Conservation (phyloP, 30 jellyfish, hydroid and myxozoan species). For the Hydractinia symbiolongicarpus region DNA sequence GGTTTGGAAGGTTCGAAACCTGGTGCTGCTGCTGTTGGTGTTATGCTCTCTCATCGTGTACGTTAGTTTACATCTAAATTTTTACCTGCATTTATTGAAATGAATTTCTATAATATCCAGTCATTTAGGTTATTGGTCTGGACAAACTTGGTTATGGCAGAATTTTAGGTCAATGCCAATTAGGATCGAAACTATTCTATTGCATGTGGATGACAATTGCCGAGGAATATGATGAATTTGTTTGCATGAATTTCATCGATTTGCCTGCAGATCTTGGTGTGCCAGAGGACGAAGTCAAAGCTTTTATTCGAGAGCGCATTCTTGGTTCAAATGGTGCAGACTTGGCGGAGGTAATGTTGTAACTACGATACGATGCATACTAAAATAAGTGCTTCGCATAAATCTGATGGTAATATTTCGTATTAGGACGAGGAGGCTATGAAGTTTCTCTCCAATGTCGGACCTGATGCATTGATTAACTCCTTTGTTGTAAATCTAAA, state of each 20-base stretch:
- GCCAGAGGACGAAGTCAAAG: neutral
- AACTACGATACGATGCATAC: too few relatives aligned
- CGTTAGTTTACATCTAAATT: neutral
- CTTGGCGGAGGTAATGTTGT: conserved; percentile 9
- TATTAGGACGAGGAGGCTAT: conserved; percentile 34
- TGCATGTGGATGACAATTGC: conserved; percentile 77
- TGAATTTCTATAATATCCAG: neutral
- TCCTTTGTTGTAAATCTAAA: conserved; percentile 44
- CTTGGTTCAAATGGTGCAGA: conserved; percentile 40
- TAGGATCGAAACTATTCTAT: conserved; percentile 50
- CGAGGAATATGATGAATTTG: conserved; percentile 38
- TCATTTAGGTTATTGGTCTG: neutral
- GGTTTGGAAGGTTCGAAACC: conserved; percentile 73
- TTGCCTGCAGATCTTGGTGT: neutral
- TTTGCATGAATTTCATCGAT: conserved; percentile 43
- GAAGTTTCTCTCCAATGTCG: conserved; percentile 44
- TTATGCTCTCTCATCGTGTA: conserved; percentile 49
- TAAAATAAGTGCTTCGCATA: too few relatives aligned
- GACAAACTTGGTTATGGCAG: conserved; percentile 55
- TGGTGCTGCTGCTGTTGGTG: conserved; percentile 79
- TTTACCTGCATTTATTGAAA: neutral
- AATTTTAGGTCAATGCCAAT: conserved; percentile 54
- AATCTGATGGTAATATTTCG: too few relatives aligned
- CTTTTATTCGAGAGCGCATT: conserved; percentile 33
- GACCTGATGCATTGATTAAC: conserved; percentile 66